A percentile compares a stretch with the other conserved stretches of the same genome.
Evolutionary conservation across 2,113 vertebrate genomes (phyloP).

Genomic region (Ciconia maguari): DNA sequence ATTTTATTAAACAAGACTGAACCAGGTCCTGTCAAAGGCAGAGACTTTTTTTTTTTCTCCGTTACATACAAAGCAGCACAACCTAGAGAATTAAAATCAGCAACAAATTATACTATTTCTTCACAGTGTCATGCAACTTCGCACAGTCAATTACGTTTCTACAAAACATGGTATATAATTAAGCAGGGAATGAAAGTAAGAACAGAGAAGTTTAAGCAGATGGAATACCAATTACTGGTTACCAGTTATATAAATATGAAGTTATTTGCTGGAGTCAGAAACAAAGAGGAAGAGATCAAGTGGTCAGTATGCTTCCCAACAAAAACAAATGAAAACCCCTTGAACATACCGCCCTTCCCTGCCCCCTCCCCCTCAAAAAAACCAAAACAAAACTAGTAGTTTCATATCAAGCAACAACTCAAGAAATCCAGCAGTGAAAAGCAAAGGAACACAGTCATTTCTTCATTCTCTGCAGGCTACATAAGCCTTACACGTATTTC

Average conservation of each 20-base stretch:
- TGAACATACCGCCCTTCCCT: background rate
- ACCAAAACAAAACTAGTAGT: background rate
- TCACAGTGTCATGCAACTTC: background rate
- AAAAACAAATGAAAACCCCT: background rate
- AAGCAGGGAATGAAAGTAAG: background rate
- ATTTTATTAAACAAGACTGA: background rate
- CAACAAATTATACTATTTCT: background rate
- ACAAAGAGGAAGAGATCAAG: background rate
- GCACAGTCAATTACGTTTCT: background rate
- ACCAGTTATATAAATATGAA: background rate
- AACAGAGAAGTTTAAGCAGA: background rate
- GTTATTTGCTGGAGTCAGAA: background rate
- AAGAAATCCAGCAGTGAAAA: background rate
- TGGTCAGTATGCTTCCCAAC: background rate
- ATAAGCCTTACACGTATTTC: background rate
- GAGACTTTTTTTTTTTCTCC: background rate
- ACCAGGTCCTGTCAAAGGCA: background rate
- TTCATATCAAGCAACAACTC: background rate
- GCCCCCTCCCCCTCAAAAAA: rapidly evolving
- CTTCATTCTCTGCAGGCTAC: background rate
- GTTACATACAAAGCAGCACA: background rate
- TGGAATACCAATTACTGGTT: background rate
- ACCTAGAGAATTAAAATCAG: background rate
- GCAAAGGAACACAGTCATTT: background rate
- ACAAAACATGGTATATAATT: background rate